Evolutionary conservation across 2,888 invertebrate genomes (phyloP), one percentile per base, ranked within the genome.

Genomic region (Lasioglossum leucozonium): DNA sequence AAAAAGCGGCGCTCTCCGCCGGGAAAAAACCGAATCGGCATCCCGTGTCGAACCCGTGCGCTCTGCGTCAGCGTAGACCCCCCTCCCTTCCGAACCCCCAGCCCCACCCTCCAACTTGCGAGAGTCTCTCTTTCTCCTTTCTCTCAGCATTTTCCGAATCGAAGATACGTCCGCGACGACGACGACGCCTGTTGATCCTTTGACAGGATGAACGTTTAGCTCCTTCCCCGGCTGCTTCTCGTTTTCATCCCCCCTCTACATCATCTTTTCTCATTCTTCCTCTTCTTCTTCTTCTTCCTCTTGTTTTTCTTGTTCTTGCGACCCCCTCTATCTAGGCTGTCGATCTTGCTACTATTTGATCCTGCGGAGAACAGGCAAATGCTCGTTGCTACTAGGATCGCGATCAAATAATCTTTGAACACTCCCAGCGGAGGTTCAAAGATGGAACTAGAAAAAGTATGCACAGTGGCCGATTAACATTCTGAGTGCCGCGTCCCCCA

Each of bases 141-240:
- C 65, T 78, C 81, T 75, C 84, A 18, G 42, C 65, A 77, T 86
- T 85, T 77, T 65, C 77, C 75, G 88, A 89, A 89, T 92, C 90
- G 88, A 84, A 88, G 85, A 79, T 85, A 81, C 87, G 82, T 88
- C 89, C 86, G 86, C 34, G 34, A 8, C 89, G 92, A 8, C 89
- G 92, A 92, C 91, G 93, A 51, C 51, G 51, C 93, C 92, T 93
- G 92, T 92, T 93, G 93, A 93, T 93, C 91, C 87, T 86, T 85
- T 82, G 81, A 83, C 88, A 75, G 79, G 83, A 87, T 72, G 69
- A 79, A 65, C 84, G 47, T 74, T 72, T 71, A 65, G 44, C 77
- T 72, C 34, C n/a, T 72, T 30, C 75, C 34, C 2, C 42, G 11
- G 18, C 30, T 62, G 67, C 55, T 71, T 72, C 85, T 73, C 62